These are phyloP conservation scores for Tachystola acroxantha DNA, from an alignment of 2,888 invertebrate genomes.

Conservation along the genomic window DNA sequence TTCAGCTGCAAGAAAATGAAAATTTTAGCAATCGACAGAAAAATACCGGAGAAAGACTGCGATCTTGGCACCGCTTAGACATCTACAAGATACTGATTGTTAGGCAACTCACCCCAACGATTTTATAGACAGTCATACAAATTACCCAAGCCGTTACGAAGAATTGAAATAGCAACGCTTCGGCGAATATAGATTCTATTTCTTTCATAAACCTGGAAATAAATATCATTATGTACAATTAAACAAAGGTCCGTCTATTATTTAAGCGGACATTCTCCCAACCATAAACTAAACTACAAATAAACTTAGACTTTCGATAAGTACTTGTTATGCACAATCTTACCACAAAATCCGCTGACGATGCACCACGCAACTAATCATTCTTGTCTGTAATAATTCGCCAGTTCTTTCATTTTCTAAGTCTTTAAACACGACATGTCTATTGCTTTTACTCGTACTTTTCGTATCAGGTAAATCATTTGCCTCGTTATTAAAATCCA, in stretches of 20 bases:
- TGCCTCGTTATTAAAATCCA: conserved; percentile 16
- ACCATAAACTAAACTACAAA: no score
- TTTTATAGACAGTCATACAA: conserved; percentile 64
- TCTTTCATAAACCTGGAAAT: conserved; percentile 48
- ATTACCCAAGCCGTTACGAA: conserved; percentile 56
- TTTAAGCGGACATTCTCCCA: no score
- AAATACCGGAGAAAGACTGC: no score
- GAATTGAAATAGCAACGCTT: conserved; percentile 52
- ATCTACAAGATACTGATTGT: neutral
- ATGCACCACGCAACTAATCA: conserved; percentile 44
- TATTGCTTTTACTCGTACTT: conserved; percentile 12
- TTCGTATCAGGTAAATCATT: neutral
- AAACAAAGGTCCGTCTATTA: no score
- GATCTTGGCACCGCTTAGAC: no score
- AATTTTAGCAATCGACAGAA: no score
- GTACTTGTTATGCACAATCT: no score
- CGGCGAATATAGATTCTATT: conserved; percentile 51
- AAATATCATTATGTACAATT: no score
- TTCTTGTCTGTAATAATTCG: conserved; percentile 30
- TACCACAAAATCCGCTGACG: conserved; percentile 49
- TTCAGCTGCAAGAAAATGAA: conserved; percentile 31
- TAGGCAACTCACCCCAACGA: conserved; percentile 45
- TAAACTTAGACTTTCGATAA: no score
- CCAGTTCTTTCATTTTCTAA: conserved; percentile 18
- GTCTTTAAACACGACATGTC: conserved; percentile 21